Percentiles rank a stretch among this genome's conserved stretches.
Conservation (phyloP, 2,888 invertebrate species). For the Latheticus oryzae region DNA sequence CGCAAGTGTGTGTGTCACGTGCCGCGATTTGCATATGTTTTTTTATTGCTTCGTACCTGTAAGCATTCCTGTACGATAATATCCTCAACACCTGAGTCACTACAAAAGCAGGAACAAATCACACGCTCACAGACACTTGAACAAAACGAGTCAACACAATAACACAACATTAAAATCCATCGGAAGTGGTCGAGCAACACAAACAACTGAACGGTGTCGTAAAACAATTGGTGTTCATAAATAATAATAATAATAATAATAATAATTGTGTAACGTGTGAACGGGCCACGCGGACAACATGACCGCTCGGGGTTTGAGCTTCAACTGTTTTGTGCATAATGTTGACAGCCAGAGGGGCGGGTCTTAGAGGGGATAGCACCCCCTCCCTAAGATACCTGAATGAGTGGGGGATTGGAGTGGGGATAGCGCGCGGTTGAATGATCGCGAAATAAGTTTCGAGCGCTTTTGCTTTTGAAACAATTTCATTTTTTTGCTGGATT, state of each 20-base stretch:
- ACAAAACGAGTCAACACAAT: conserved; percentile 45
- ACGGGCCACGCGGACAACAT: conserved; percentile 64
- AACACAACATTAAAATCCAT: conserved; percentile 55
- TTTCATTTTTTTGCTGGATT: conserved; percentile 54
- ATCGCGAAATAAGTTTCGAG: conserved; percentile 65
- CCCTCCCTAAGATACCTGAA: conserved; percentile 62
- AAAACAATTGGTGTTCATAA: conserved; percentile 49
- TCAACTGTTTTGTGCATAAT: conserved; percentile 66
- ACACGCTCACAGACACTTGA: conserved; percentile 54
- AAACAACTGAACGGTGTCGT: conserved; percentile 38
- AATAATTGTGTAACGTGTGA: conserved; percentile 57
- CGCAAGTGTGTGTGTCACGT: conserved; percentile 13
- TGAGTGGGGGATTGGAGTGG: conserved; percentile 57
- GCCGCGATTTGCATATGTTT: conserved; percentile 14
- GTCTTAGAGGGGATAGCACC: conserved; percentile 64
- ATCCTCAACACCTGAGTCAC: conserved; percentile 61
- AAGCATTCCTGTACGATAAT: conserved; percentile 59
- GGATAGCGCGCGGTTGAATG: conserved; percentile 63
- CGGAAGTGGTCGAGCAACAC: conserved; percentile 33
- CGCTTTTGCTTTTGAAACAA: conserved; percentile 60
- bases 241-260: conserved; percentile 53
- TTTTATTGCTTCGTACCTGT: conserved; percentile 58
- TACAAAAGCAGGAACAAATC: conserved; percentile 51
- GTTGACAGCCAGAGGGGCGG: conserved; percentile 66
- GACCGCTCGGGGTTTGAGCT: conserved; percentile 64